A percentile compares a stretch with the other conserved stretches of the same genome.
Conservation (phyloP, 2,797 vertebrate species). For the Huso huso region DNA sequence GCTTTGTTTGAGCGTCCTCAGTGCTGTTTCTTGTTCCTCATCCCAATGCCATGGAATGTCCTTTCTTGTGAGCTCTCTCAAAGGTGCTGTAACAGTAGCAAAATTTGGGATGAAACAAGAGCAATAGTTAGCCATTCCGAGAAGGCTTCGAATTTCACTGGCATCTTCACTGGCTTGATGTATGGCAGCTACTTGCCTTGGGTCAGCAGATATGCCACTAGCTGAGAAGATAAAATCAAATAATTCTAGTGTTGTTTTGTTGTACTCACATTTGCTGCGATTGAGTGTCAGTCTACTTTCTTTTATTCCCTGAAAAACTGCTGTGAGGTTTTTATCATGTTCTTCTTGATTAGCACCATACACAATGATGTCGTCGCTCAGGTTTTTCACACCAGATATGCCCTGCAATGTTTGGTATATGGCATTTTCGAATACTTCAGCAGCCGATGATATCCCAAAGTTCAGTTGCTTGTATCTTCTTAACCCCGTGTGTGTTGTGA, state of each 20-base stretch:
- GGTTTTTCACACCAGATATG: too few relatives aligned
- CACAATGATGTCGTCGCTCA: constrained; percentile 26
- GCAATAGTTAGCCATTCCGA: constrained; percentile 26
- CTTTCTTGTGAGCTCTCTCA: constrained; percentile 19
- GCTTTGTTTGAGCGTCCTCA: constrained; percentile 9
- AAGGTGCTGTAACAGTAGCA: constrained; percentile 15
- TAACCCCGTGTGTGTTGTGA: too few relatives aligned
- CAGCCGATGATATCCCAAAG: too few relatives aligned
- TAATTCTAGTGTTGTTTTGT: constrained; percentile 19
- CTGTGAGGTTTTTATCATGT: constrained; percentile 16
- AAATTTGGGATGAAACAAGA: constrained; percentile 24
- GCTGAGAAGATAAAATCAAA: constrained; percentile 23
- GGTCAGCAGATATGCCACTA: constrained; percentile 17
- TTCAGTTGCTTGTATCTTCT: too few relatives aligned
- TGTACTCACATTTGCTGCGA: constrained; percentile 19
- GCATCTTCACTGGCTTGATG: not conserved
- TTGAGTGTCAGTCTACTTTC: constrained; percentile 16
- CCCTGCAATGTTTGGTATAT: too few relatives aligned
- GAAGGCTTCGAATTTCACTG: constrained; percentile 9
- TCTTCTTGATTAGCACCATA: constrained; percentile 9
- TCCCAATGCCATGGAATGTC: constrained; percentile 14
- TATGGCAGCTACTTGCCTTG: constrained; percentile 14
- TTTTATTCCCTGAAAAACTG: constrained; percentile 18
- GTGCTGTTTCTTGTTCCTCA: constrained; percentile 3
- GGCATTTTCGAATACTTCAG: too few relatives aligned